These are phyloP conservation scores for Oikopleura dioica DNA, from an alignment of 23 tunicate genomes.

Conservation along the genomic window DNA sequence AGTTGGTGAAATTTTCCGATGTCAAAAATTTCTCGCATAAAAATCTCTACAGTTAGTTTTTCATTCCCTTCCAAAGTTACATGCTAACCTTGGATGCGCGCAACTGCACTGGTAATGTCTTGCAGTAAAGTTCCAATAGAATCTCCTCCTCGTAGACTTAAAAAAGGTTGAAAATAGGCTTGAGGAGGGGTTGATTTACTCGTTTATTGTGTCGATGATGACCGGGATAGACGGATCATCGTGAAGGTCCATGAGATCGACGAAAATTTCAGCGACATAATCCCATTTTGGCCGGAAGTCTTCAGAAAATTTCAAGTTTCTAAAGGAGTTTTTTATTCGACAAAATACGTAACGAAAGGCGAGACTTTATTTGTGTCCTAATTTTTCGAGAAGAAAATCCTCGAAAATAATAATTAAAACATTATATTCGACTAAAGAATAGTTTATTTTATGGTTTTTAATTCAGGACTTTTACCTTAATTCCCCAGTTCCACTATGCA, in stretches of 20 bases:
- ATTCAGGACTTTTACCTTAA: neutral
- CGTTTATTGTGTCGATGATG: neutral
- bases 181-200: too few species aligned
- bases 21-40: too few species aligned
- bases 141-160: neutral
- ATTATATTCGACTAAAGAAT: neutral
- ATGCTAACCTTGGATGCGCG: neutral
- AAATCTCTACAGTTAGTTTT: too few species aligned
- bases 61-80: too few species aligned
- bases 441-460: neutral
- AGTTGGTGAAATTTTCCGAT: too few species aligned
- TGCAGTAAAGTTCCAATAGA: neutral
- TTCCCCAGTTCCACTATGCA: neutral
- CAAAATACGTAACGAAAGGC: too few species aligned
- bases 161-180: neutral
- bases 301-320: neutral
- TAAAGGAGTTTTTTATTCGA: neutral
- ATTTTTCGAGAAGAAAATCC: neutral
- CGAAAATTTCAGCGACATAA: neutral
- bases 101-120: neutral
- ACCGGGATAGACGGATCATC: neutral
- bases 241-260: neutral
- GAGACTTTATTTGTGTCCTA: too few species aligned
- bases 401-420: neutral
- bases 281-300: neutral